These are phyloP conservation scores for Pseudopodoces humilis DNA, from an alignment of 2,113 vertebrate genomes.

Conservation along the genomic window DNA sequence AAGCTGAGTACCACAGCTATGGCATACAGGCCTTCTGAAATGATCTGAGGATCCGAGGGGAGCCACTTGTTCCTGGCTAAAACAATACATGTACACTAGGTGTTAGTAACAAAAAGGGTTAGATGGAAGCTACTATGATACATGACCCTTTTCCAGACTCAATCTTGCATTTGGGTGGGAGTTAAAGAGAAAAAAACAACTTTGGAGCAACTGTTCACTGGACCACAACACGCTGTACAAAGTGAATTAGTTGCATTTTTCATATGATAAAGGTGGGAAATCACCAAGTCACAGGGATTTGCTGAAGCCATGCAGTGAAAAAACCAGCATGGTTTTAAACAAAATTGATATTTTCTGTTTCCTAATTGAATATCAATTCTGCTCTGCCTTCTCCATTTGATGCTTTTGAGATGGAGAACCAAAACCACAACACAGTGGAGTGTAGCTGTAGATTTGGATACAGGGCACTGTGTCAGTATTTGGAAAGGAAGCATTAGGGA, in stretches of 20 bases:
- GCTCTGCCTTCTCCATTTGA: background rate
- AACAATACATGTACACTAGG: conserved; percentile 53
- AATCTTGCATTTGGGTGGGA: background rate
- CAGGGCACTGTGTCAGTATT: background rate
- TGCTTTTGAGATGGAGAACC: background rate
- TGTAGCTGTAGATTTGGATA: background rate
- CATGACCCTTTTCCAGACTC: background rate
- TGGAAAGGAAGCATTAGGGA: background rate
- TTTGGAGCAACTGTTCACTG: background rate
- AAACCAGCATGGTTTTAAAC: background rate
- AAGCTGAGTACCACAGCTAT: conserved; percentile 97
- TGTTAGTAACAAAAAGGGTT: conserved; percentile 22
- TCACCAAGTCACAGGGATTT: background rate
- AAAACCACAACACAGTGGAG: background rate
- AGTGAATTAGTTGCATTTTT: background rate
- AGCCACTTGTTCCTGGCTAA: conserved; percentile 97
- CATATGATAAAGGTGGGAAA: background rate
- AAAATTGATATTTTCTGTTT: background rate
- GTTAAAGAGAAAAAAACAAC: background rate
- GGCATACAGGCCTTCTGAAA: conserved; percentile 96
- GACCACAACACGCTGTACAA: background rate
- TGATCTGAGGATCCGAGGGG: conserved; percentile 97
- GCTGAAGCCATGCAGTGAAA: background rate
- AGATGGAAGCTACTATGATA: background rate
- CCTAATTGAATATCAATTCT: background rate